phyloP scores from a whole-genome alignment of 2,113 vertebrate genomes.

The Lamprotornis superbus region DNA sequence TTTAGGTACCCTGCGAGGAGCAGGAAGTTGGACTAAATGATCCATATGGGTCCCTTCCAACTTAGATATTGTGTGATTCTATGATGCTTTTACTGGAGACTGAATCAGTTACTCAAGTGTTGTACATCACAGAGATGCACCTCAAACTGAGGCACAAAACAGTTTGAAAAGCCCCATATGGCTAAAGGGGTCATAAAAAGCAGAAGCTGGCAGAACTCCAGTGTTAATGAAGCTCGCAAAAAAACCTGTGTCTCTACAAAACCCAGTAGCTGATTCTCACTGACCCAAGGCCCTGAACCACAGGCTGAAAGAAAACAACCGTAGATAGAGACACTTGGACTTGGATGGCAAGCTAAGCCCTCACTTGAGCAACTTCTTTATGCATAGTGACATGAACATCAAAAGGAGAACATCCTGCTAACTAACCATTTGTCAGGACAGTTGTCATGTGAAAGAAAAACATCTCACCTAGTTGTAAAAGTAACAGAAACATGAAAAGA shows the following conservation, averaged over 20 bases:
- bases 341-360: neutral
- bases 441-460: neutral
- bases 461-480: conserved; percentile 41
- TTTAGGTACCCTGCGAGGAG: neutral
- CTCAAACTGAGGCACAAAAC: neutral
- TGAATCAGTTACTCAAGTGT: neutral
- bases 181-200: neutral
- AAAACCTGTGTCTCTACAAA: neutral
- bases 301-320: neutral
- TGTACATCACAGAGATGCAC: neutral
- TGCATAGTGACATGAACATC: neutral
- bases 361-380: neutral
- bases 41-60: neutral
- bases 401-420: neutral
- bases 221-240: neutral
- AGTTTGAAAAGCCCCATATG: neutral
- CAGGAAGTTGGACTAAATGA: neutral
- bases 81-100: neutral
- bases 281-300: neutral
- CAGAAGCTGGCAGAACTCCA: neutral
- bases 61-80: neutral
- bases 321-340: neutral
- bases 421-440: conserved; percentile 37
- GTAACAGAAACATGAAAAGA: neutral
- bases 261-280: neutral